Evolutionary conservation across 30 jellyfish, hydroid and myxozoan genomes (phyloP), one percentile per base, ranked within the genome.

Genomic region (Nemopilema nomurai): DNA sequence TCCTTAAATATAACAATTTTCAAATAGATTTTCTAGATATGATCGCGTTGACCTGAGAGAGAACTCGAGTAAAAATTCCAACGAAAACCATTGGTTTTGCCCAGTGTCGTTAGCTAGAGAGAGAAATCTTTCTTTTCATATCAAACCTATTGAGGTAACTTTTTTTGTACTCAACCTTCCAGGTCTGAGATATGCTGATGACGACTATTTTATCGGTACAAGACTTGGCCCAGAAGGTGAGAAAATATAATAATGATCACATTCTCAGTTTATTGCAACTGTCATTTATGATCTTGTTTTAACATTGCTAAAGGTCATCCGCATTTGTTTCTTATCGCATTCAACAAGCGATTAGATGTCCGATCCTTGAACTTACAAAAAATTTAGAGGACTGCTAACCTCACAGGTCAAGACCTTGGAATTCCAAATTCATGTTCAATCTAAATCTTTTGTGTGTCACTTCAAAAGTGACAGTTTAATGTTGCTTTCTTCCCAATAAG

Each of bases 211-310:
- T 28, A 49, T 80, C 28, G 89, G 89, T 51, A 52, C 89, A 80
- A 65, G 89, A 80, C 89, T 80, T 26, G 89, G 89, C 79, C 89
- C 89, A 25, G 89, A 80, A 80, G 89, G 89, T 80, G 81, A 80
- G 20, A 22, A 69, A 73, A 73, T 29, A 73, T n/a, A n/a, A n/a
- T n/a, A n/a, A n/a, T 73, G 28, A 31, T 73, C 41, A 31, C 8
- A 19, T 31, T 73, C 69, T 73, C 83, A 32, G 69, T 41, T 41
- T 41, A 41, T 41, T 41, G 57, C 57, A 41, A 41, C 76, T 67
- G 76, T 23, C 30, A 67, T 6, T 18, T 31, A 16, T 67, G 76
- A 49, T 77, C 69, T 4, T 30, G 73, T 57, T 69, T 49, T 18
- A 77, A 77, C 68, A 68, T 77, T 66, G 51, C 24, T 52, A 28